Evolutionary conservation across 2,888 invertebrate genomes (phyloP).

Genomic region (Girardia tigrina): DNA sequence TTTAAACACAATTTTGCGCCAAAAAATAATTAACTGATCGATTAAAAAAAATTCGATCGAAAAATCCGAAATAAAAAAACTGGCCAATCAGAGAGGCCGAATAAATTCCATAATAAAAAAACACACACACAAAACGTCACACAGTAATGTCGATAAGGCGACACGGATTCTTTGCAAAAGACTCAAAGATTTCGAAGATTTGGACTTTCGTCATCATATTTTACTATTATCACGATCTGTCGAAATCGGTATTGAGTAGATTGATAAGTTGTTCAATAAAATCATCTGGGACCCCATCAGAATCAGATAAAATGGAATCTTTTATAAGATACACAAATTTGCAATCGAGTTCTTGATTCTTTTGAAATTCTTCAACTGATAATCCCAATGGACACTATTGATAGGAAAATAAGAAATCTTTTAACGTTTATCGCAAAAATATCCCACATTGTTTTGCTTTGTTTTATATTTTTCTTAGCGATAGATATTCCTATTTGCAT

Average conservation of each 20-base stretch:
- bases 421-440: constrained; percentile 69
- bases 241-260: constrained; percentile 68
- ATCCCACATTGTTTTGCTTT: constrained; percentile 58
- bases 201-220: too few relatives aligned
- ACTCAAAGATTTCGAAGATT: too few relatives aligned
- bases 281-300: constrained; percentile 64
- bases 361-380: constrained; percentile 54
- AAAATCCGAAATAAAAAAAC: too few relatives aligned
- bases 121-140: too few relatives aligned
- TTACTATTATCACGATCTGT: too few relatives aligned
- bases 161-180: too few relatives aligned
- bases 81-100: too few relatives aligned
- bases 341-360: constrained; percentile 65
- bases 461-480: constrained; percentile 58
- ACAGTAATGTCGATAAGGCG: too few relatives aligned
- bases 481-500: constrained; percentile 72
- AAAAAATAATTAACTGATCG: too few relatives aligned
- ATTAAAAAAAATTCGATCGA: too few relatives aligned
- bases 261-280: constrained; percentile 70
- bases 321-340: constrained; percentile 64
- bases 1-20: too few relatives aligned
- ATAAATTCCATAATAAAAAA: too few relatives aligned
- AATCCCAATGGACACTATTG: constrained; percentile 57
- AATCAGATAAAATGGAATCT: constrained; percentile 68
- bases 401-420: constrained; percentile 76